phyloP scores from a whole-genome alignment of 2,888 invertebrate genomes.

The Brachylomia viminalis region DNA sequence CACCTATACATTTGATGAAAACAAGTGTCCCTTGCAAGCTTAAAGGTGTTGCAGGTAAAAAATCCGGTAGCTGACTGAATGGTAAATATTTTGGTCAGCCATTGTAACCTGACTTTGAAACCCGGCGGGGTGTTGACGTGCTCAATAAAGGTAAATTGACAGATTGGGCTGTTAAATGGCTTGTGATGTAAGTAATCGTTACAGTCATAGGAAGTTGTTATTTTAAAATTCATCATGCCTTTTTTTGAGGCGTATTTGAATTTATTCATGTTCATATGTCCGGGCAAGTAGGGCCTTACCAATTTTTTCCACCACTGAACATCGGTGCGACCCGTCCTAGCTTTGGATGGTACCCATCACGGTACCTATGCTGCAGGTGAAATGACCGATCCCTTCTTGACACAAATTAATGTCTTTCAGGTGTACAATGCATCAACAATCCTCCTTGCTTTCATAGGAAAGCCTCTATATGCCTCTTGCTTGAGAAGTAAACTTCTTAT shows the following conservation, averaged over 20 bases:
- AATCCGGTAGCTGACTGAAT: constrained; percentile 69
- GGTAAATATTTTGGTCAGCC: constrained; percentile 85
- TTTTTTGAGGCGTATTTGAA: constrained; percentile 8
- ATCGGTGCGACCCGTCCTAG: background rate
- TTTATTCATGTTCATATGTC: too few species aligned
- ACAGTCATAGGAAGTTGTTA: constrained; percentile 7
- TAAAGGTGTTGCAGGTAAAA: constrained; percentile 46
- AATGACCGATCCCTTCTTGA: background rate
- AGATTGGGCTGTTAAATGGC: constrained; percentile 39
- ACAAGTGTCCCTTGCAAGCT: constrained; percentile 63
- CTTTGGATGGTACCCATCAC: background rate
- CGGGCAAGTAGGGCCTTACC: background rate
- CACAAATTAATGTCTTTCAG: too few species aligned
- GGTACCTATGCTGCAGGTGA: background rate
- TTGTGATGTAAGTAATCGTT: constrained; percentile 31
- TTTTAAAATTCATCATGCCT: constrained; percentile 23
- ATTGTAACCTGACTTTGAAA: constrained; percentile 69
- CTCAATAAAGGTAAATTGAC: constrained; percentile 40
- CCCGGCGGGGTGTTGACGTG: constrained; percentile 63
- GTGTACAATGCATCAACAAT: background rate
- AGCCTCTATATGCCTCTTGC: background rate
- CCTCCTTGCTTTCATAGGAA: background rate
- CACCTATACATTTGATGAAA: constrained; percentile 67
- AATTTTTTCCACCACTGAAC: background rate
- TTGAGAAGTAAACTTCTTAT: background rate